These are phyloP conservation scores for Erythrocercus mccallii DNA, from an alignment of 2,113 vertebrate genomes.

Conservation along the genomic window DNA sequence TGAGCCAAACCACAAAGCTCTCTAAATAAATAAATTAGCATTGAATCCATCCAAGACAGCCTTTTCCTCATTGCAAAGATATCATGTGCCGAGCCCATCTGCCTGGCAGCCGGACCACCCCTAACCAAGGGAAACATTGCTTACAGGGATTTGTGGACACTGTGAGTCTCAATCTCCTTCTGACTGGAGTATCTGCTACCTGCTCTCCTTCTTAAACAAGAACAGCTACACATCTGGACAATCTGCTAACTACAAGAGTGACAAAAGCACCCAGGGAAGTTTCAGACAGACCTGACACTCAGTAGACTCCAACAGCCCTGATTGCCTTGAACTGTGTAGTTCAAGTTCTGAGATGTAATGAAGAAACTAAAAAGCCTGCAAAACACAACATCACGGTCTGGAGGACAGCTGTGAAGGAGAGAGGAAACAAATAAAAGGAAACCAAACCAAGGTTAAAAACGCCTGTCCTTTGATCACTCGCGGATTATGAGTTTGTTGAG, in stretches of 20 bases:
- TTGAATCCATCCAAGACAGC: neutral
- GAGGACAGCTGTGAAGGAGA: neutral
- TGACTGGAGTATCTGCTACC: neutral
- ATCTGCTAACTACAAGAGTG: neutral
- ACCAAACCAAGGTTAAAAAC: constrained; percentile 40
- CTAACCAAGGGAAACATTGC: neutral
- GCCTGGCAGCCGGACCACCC: neutral
- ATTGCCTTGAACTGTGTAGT: neutral
- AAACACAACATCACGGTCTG: neutral
- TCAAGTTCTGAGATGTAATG: neutral
- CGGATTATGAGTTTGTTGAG: neutral
- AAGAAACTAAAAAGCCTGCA: neutral
- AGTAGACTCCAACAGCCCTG: neutral
- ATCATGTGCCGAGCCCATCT: neutral
- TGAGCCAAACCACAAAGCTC: neutral
- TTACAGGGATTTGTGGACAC: neutral
- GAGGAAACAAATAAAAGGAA: neutral
- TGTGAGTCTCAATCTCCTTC: neutral
- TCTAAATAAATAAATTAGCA: neutral
- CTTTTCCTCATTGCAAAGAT: neutral
- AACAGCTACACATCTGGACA: neutral
- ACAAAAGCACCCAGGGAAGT: neutral
- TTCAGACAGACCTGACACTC: neutral
- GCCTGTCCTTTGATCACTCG: neutral
- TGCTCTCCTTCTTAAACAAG: neutral